Evolutionary conservation across 1,140 invertebrate species (phyloP).

Genomic region (Trigoniulus corallinus): DNA sequence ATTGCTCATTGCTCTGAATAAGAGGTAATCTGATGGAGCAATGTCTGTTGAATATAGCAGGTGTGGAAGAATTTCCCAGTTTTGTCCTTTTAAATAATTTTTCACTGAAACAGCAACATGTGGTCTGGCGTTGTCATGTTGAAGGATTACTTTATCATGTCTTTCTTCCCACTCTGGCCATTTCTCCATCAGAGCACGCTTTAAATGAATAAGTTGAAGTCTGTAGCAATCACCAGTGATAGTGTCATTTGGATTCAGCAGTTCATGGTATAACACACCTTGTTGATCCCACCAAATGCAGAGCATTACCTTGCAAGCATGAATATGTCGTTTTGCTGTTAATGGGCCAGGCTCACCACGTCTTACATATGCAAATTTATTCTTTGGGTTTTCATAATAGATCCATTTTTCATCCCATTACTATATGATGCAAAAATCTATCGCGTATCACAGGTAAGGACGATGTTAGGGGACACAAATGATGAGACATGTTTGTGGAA

Average conservation of each 20-base stretch:
- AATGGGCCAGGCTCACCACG: slow-evolving; percentile 2
- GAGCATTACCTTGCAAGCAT: slow-evolving; percentile 7
- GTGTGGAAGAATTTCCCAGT: slow-evolving; percentile 11
- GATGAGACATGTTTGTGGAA: too few relatives aligned
- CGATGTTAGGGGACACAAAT: too few relatives aligned
- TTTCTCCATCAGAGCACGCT: slow-evolving; percentile 2
- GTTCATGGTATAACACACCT: slow-evolving; percentile 9
- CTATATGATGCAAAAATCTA: slow-evolving; percentile 5
- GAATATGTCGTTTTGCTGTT: slow-evolving; percentile 8
- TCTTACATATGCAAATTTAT: neutral
- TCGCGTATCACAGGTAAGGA: too few relatives aligned
- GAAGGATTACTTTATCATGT: slow-evolving; percentile 8
- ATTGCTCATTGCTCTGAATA: slow-evolving; percentile 1
- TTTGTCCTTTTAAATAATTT: slow-evolving; percentile 5
- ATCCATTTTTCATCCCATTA: slow-evolving; percentile 10
- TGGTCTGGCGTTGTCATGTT: slow-evolving; percentile 8
- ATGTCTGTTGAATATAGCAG: slow-evolving; percentile 4
- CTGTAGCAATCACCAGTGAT: neutral
- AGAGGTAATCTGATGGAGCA: slow-evolving; percentile 2
- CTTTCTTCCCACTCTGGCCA: neutral
- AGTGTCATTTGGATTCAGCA: slow-evolving; percentile 10
- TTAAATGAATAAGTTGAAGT: slow-evolving; percentile 4
- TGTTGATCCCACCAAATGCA: slow-evolving; percentile 11
- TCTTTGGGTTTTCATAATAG: slow-evolving; percentile 6
- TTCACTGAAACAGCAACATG: slow-evolving; percentile 8